Conservation (phyloP, 2,797 vertebrate species). For the Chaenodraco wilsoni region DNA sequence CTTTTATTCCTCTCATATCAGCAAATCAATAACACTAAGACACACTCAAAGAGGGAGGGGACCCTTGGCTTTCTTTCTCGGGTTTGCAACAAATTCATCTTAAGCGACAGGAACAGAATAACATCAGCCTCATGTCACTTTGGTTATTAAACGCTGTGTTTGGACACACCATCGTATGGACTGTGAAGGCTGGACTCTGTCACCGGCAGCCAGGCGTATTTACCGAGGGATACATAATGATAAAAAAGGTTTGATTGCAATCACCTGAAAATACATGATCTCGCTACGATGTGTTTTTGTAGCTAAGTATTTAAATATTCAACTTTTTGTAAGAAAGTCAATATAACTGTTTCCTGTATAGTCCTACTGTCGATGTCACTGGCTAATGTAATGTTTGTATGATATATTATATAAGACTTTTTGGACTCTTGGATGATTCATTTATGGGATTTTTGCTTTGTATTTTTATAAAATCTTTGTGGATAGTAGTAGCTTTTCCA, state of each 20-base stretch:
- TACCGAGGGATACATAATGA: neutral
- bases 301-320: neutral
- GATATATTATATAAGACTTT: too few species aligned
- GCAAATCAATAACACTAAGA: slow-evolving; percentile 61
- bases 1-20: slow-evolving; percentile 47
- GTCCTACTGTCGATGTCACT: too few species aligned
- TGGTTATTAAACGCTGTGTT: slow-evolving; percentile 37
- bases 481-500: too few species aligned
- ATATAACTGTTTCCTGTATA: too few species aligned
- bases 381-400: too few species aligned
- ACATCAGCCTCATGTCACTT: slow-evolving; percentile 30
- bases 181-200: neutral
- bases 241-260: neutral
- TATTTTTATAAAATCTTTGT: too few species aligned
- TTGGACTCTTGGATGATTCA: too few species aligned
- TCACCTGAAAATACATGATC: neutral
- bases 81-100: slow-evolving; percentile 40
- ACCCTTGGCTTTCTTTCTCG: slow-evolving; percentile 27
- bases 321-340: too few species aligned
- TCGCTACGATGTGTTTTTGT: neutral
- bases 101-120: slow-evolving; percentile 36
- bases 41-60: slow-evolving; percentile 28
- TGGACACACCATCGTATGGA: slow-evolving; percentile 17
- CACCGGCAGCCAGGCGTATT: neutral
- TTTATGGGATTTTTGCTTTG: too few species aligned